Evolutionary conservation across 1,140 invertebrate species (phyloP).

Genomic region (Drosophila santomea): DNA sequence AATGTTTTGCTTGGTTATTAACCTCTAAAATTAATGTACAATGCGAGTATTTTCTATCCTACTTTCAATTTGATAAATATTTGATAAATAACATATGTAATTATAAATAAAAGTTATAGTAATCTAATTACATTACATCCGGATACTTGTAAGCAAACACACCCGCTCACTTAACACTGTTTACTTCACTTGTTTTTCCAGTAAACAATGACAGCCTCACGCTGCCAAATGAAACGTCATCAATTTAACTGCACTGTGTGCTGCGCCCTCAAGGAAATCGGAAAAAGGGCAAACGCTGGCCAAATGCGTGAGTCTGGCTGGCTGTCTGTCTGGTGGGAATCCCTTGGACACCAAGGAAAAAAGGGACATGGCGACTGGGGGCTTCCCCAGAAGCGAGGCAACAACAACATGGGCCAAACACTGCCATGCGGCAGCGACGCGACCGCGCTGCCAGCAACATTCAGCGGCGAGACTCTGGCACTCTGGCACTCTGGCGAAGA

Average conservation of each 20-base stretch:
- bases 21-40: too few species aligned
- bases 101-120: too few species aligned
- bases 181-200: conserved; percentile 1
- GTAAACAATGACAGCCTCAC: conserved; percentile 1
- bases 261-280: neutral
- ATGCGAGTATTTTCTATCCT: too few species aligned
- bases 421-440: conserved; percentile 9
- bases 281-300: conserved; percentile 8
- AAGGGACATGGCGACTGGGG: conserved; percentile 14
- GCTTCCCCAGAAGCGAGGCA: conserved; percentile 50
- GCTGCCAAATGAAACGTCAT: conserved; percentile 31
- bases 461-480: conserved; percentile 30
- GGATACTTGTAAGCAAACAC: neutral
- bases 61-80: too few species aligned
- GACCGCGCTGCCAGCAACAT: conserved; percentile 23
- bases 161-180: conserved; percentile 1
- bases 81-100: too few species aligned
- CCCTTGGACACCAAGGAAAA: conserved; percentile 2
- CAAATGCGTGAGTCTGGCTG: conserved; percentile 35
- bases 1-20: too few species aligned
- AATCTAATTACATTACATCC: too few species aligned
- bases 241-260: conserved; percentile 24
- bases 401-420: conserved; percentile 11
- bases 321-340: conserved; percentile 29
- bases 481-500: conserved; percentile 50